A percentile compares a stretch with the other conserved stretches of the same genome.
Evolutionary conservation across 2,797 vertebrate species (phyloP).

Genomic region (Morus bassanus): DNA sequence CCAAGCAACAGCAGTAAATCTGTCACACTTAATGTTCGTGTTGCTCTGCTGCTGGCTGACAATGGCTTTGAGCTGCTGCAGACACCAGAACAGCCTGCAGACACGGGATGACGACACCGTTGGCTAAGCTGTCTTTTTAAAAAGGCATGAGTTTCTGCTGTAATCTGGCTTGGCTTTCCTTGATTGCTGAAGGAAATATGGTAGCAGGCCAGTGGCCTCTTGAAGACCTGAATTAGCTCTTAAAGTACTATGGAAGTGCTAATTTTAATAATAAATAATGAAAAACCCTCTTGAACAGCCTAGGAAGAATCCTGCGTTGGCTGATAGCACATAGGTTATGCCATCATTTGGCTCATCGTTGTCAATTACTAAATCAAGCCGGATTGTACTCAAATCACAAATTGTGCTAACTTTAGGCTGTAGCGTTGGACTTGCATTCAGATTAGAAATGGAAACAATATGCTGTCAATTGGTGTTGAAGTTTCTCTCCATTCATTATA

Average conservation of each 20-base stretch:
- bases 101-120: neutral
- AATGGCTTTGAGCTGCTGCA: neutral
- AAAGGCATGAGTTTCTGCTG: neutral
- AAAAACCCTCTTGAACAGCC: neutral
- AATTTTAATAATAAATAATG: constrained; percentile 16
- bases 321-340: neutral
- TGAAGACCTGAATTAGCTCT: neutral
- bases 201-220: constrained; percentile 5
- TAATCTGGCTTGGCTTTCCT: neutral
- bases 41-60: constrained; percentile 4
- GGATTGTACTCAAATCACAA: neutral
- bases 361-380: neutral
- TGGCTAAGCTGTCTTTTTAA: neutral
- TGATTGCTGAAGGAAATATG: neutral
- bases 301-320: neutral
- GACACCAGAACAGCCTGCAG: neutral
- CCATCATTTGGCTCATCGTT: neutral
- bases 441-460: neutral
- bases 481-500: neutral
- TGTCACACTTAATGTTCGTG: neutral
- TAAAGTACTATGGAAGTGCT: neutral
- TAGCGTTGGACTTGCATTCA: neutral
- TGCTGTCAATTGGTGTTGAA: neutral
- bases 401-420: neutral
- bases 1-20: constrained; percentile 17